A percentile compares a stretch with the other conserved stretches of the same genome.
These are phyloP conservation scores for Bergia sp. DNA, from an alignment of 92 coral and sea anemone species.

Conservation along the genomic window DNA sequence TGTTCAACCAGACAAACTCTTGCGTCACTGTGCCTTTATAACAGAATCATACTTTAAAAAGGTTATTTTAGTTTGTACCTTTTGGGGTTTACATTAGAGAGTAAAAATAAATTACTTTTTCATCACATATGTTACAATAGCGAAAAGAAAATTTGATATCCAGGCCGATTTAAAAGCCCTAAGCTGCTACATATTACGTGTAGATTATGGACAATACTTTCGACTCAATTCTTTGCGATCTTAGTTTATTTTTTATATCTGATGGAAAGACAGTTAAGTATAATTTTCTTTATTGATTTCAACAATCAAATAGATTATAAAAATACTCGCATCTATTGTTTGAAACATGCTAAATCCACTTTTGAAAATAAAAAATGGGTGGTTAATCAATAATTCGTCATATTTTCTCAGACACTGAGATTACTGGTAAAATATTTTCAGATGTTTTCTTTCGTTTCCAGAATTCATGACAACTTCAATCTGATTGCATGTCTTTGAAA, in stretches of 20 bases:
- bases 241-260: neutral
- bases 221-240: neutral
- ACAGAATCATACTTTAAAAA: neutral
- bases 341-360: too few species aligned
- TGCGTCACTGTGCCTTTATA: neutral
- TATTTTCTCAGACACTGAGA: too few species aligned
- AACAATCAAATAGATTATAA: too few species aligned
- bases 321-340: too few species aligned
- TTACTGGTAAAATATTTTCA: too few species aligned
- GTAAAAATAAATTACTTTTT: neutral
- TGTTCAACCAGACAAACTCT: neutral
- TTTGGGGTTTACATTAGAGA: neutral
- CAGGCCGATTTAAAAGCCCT: neutral
- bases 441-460: too few species aligned
- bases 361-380: too few species aligned
- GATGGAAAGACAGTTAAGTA: neutral
- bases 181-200: neutral
- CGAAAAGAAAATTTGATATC: neutral
- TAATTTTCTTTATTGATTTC: neutral
- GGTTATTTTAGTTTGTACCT: neutral
- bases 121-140: slow-evolving; percentile 4
- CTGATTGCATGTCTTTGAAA: too few species aligned
- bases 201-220: neutral
- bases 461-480: too few species aligned
- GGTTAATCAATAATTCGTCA: too few species aligned